Evolutionary conservation across 2,888 invertebrate genomes (phyloP).

Genomic region (Folsomia candida): DNA sequence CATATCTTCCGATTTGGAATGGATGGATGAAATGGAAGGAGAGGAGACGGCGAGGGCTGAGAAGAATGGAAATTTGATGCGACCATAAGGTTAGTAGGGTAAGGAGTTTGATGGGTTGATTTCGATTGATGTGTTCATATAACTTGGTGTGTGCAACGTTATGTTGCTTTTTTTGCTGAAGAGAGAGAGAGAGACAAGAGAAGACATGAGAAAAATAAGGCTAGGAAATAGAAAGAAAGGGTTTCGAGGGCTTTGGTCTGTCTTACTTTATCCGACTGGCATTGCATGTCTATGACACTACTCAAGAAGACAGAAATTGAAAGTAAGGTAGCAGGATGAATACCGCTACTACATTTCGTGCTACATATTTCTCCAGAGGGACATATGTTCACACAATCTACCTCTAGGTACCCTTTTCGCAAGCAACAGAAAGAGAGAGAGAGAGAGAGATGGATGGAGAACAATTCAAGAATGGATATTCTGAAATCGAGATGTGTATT

Average conservation of each 20-base stretch:
- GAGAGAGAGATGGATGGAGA: too few relatives aligned
- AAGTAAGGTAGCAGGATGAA: neutral
- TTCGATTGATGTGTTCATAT: neutral
- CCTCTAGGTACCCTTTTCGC: neutral
- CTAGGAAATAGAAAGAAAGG: neutral
- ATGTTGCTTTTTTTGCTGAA: neutral
- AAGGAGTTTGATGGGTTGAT: neutral
- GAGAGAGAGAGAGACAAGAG: too few relatives aligned
- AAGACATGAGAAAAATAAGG: too few relatives aligned
- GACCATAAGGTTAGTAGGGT: constrained; percentile 2
- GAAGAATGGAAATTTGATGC: neutral
- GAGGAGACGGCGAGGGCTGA: neutral
- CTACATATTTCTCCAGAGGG: neutral
- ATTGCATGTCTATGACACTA: neutral
- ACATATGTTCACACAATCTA: neutral
- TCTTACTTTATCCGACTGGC: neutral
- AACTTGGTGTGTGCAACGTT: neutral
- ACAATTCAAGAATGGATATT: neutral
- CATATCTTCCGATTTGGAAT: constrained; percentile 3
- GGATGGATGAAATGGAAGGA: neutral
- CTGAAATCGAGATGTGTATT: neutral
- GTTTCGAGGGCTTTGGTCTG: neutral
- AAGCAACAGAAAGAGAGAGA: neutral
- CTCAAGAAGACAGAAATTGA: neutral
- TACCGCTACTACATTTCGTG: neutral